Evolutionary conservation across 2,113 vertebrate genomes (phyloP).

Genomic region (Balaenoptera acutorostrata): DNA sequence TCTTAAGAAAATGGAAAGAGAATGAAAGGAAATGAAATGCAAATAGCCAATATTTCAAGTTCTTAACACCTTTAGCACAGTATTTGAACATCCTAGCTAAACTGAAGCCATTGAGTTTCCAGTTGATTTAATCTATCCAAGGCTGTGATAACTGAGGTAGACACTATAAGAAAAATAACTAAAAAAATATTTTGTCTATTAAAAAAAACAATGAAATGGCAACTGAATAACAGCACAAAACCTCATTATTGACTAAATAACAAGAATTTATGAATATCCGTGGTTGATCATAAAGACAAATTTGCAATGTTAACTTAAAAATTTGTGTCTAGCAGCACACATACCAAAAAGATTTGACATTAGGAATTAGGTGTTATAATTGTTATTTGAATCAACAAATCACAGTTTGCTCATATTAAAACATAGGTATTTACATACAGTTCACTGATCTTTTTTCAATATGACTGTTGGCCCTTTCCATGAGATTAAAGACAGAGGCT

Average conservation of each 20-base stretch:
- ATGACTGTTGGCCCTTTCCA: neutral
- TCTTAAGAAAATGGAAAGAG: slow-evolving; percentile 23
- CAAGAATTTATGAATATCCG: neutral
- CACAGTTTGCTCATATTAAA: neutral
- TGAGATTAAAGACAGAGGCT: neutral
- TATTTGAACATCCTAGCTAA: slow-evolving; percentile 1
- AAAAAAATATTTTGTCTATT: neutral
- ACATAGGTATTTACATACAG: neutral
- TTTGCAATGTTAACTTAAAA: slow-evolving; percentile 17
- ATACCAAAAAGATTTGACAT: neutral
- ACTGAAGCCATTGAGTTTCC: neutral
- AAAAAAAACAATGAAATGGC: neutral
- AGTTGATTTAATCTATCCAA: neutral
- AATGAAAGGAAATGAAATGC: slow-evolving; percentile 34
- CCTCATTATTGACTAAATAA: neutral
- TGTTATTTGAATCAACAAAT: neutral
- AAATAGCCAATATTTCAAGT: slow-evolving; percentile 29
- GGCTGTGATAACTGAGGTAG: neutral
- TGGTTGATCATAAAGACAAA: neutral
- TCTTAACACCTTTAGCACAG: neutral
- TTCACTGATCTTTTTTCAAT: neutral
- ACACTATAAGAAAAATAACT: neutral
- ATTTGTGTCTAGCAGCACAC: neutral
- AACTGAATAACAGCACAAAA: neutral
- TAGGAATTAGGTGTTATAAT: neutral